Base-by-base conservation (phyloP, 2,888 invertebrate genomes). In the Cryptocephalus primarius region DNA sequence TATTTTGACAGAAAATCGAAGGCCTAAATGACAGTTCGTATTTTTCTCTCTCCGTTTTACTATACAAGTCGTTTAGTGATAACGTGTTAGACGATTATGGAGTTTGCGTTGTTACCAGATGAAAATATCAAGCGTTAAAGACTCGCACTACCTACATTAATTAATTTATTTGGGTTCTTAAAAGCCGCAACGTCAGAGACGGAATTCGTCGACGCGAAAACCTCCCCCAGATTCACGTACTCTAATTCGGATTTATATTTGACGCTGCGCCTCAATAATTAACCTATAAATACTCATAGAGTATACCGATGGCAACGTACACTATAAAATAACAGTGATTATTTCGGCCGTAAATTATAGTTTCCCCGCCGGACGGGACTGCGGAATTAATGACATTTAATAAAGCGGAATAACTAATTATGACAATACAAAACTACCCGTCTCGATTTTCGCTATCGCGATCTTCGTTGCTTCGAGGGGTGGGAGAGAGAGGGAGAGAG, bases 311-410 rank as follows among this genome's bases (percentile, higher is more conserved):
- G 45, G 48, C 51, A 48, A 42, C 51, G 49, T 48, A 44, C 43
- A 41, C 50, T 49, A 49, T 53, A 53, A 53, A 51, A 51, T 53
- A 47, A 44, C 48, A 52, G 44, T 52, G 47, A 48, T 48, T 48
- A 48, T 48, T 48, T 48, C 33, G 42, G 45, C 42, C 45, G 31
- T 48, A 48, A 48, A 48, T 48, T 48, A 48, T 45, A 45, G 14
- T 42, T 42, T 42, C 22, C 38, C 42, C 12, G 42, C 48, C 48
- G 44, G 48, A 48, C 42, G 48, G 41, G 39, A 40, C 32, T 45
- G 22, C 14, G 39, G 45, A 45, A 45, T 45, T 48, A 45, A 48
- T 48, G 39, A 45, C 42, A 48, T 48, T 48, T 45, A 48, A 42
- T 42, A 45, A 45, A 40, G 43, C 41, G 42, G 44, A 44, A 45